A percentile compares a stretch with the other conserved stretches of the same genome.
Conservation (phyloP, 2,888 invertebrate species). For the Antheraea yamamai region DNA sequence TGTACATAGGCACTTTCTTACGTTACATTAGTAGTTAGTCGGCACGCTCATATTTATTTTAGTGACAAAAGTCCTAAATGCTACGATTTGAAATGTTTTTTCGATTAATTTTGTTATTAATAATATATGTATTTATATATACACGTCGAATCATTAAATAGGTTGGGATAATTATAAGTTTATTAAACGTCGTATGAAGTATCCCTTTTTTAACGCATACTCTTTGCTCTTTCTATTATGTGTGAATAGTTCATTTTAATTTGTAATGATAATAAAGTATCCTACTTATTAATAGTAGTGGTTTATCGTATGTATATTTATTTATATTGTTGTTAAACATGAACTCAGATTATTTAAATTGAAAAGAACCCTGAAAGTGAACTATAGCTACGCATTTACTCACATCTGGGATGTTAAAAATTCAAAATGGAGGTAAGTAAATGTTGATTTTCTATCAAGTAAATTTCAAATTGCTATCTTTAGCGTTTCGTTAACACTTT, state of each 20-base stretch:
- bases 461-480: conserved; percentile 69
- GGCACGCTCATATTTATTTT: background rate
- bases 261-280: background rate
- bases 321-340: conserved; percentile 19
- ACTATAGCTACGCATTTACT: conserved; percentile 33
- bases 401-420: conserved; percentile 54
- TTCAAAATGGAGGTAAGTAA: conserved; percentile 58
- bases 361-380: conserved; percentile 42
- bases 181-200: background rate
- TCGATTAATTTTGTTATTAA: background rate
- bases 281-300: background rate
- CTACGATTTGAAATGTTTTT: background rate
- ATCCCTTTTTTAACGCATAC: background rate
- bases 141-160: background rate
- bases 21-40: background rate
- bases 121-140: too few relatives aligned
- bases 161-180: background rate
- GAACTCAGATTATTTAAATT: background rate
- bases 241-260: background rate
- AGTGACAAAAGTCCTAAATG: background rate
- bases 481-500: conserved; percentile 72
- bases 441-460: conserved; percentile 67
- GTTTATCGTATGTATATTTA: conserved; percentile 18
- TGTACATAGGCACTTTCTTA: background rate
- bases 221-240: background rate